Base-by-base conservation (phyloP, 1,140 invertebrate species). In the Acromyrmex charruanus region DNA sequence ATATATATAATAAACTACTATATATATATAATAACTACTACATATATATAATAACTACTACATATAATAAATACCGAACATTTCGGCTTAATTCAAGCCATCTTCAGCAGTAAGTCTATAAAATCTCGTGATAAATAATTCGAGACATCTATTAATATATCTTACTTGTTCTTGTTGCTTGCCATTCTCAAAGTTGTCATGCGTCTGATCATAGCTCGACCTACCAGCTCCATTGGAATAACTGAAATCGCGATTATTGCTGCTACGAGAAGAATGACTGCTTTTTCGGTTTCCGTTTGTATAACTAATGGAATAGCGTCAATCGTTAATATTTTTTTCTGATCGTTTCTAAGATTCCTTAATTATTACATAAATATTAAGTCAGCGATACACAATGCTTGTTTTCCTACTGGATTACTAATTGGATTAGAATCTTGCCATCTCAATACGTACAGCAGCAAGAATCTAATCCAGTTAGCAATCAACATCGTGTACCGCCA, bases 161-260 rank as follows among this genome's bases (percentile, higher is more conserved):
- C 88, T 89, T 79, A 90, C 89, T 44, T 79, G 72, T 31, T 87
- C 53, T 35, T 14, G 77, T 18, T 59, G 49, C 16, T 68, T 89
- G 39, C 71, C 61, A 14, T 79, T 79, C 2, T 49, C 51, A 21
- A 53, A 72, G 25, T 12, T 31, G n/a, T 82, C 72, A 35, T 69
- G 35, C 39, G 16, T 49, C 5, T 74, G 80, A 1, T 74, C 53
- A 6, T 68, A 75, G 6, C n/a, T 65, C 7, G 39, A 9, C 25
- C 58, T 84, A 25, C 14, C 25, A 21, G 2, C 10, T 82, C 66
- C 68, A n/a, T 75, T 44, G 12, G 39, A 49, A 44, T 72, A 59
- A 49, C 12, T 18, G 7, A 59, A 72, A 16, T 84, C 53, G 9
- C 25, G 68, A 61, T 49, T 82, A 49, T 31, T 84, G 10, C 5